phyloP scores from a whole-genome alignment of 2,113 vertebrate genomes.

The Upupa epops region DNA sequence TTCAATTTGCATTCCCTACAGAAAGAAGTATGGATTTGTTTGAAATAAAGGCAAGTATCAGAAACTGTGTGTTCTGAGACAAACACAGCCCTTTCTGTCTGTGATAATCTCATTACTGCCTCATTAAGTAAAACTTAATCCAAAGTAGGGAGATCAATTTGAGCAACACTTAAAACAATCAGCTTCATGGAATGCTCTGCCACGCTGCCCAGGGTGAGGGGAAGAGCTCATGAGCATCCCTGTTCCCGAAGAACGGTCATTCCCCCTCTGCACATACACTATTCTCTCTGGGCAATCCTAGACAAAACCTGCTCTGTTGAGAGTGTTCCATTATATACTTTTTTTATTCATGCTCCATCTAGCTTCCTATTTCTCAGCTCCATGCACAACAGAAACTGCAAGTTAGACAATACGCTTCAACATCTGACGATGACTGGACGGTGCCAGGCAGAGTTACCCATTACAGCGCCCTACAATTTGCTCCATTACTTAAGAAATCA shows the following conservation, averaged over 20 bases:
- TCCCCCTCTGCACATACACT: neutral
- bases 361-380: neutral
- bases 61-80: neutral
- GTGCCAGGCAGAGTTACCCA: neutral
- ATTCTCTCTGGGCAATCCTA: neutral
- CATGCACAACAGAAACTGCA: neutral
- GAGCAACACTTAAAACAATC: constrained; percentile 36
- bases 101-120: constrained; percentile 25
- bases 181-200: neutral
- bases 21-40: neutral
- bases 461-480: neutral
- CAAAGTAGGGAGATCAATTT: constrained; percentile 45
- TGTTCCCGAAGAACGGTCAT: neutral
- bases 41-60: constrained; percentile 2
- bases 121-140: constrained; percentile 52
- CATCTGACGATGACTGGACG: neutral
- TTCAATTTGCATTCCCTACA: neutral
- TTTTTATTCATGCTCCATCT: neutral
- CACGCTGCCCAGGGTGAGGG: neutral
- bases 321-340: neutral
- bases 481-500: neutral
- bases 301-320: neutral
- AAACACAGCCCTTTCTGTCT: constrained; percentile 1
- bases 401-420: neutral
- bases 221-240: neutral